Percentiles rank a stretch among this genome's conserved stretches.
Conservation (phyloP, 1,140 invertebrate species). For the Neelides sp. region DNA sequence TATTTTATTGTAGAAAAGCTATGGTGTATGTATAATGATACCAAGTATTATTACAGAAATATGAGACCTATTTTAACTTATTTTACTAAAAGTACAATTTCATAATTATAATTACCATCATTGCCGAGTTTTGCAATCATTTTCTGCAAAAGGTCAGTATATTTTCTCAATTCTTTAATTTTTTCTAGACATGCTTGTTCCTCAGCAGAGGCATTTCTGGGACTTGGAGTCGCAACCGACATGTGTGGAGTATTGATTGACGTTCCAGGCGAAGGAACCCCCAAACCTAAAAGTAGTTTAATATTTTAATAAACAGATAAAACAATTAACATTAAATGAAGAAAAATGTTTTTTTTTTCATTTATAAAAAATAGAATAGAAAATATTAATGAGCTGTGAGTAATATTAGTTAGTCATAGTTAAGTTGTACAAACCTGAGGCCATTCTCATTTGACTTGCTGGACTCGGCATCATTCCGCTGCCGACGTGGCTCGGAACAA, state of each 20-base stretch:
- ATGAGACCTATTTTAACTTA: not conserved
- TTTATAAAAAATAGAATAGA: too few species aligned
- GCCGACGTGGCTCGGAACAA: too few species aligned
- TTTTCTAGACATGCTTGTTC: conserved; percentile 84
- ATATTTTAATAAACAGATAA: too few species aligned
- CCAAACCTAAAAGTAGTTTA: too few species aligned
- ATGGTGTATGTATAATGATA: not conserved
- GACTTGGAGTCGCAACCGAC: conserved; percentile 49
- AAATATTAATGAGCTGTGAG: too few species aligned
- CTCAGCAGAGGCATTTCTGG: conserved; percentile 52
- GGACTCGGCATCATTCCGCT: too few species aligned
- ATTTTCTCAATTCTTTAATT: conserved; percentile 78
- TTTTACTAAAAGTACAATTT: not conserved
- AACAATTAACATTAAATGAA: too few species aligned
- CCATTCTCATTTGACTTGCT: too few species aligned
- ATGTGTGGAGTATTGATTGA: conserved; percentile 65
- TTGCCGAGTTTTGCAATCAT: conserved; percentile 76
- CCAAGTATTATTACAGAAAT: too few species aligned
- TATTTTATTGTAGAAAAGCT: not conserved
- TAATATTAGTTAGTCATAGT: too few species aligned
- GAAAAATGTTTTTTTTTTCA: too few species aligned
- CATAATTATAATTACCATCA: conserved; percentile 47
- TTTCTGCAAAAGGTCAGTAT: conserved; percentile 75
- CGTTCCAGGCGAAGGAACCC: conserved; percentile 66
- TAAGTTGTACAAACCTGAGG: too few species aligned